phyloP scores from a whole-genome alignment of 2,113 vertebrate genomes.

The Mohoua ochrocephala region DNA sequence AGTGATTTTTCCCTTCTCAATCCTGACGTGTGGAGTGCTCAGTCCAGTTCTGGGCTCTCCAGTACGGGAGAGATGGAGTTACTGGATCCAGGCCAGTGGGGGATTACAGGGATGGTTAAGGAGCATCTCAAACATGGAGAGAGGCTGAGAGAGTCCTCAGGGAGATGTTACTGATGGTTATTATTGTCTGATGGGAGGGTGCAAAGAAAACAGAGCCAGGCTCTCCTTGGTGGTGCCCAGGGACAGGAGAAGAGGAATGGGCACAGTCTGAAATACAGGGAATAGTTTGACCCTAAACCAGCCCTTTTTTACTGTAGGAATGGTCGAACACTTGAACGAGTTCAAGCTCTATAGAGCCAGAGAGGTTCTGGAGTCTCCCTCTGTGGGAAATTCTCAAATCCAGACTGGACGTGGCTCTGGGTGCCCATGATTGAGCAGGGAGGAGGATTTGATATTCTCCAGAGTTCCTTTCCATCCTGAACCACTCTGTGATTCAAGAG shows the following conservation, averaged over 20 bases:
- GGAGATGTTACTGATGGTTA: neutral
- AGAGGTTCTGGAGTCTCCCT: neutral
- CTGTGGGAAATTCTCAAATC: neutral
- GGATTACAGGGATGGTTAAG: neutral
- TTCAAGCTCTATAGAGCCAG: neutral
- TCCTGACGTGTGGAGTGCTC: neutral
- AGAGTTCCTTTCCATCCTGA: neutral
- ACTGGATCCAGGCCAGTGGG: neutral
- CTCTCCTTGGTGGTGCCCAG: neutral
- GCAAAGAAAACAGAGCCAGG: neutral
- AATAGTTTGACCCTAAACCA: neutral
- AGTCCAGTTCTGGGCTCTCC: neutral
- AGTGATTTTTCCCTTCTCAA: neutral
- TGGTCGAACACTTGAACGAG: neutral
- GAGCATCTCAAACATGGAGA: fast-evolving
- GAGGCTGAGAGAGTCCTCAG: neutral
- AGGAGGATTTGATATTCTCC: neutral
- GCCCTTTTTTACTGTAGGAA: neutral
- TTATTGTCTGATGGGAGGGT: neutral
- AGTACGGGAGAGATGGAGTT: neutral
- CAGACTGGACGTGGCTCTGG: neutral
- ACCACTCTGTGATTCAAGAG: neutral
- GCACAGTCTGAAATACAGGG: no score
- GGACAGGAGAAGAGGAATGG: neutral
- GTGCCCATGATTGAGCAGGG: neutral